These are phyloP conservation scores for Oncopeltus fasciatus DNA, from an alignment of 1,140 invertebrate species.

Conservation along the genomic window DNA sequence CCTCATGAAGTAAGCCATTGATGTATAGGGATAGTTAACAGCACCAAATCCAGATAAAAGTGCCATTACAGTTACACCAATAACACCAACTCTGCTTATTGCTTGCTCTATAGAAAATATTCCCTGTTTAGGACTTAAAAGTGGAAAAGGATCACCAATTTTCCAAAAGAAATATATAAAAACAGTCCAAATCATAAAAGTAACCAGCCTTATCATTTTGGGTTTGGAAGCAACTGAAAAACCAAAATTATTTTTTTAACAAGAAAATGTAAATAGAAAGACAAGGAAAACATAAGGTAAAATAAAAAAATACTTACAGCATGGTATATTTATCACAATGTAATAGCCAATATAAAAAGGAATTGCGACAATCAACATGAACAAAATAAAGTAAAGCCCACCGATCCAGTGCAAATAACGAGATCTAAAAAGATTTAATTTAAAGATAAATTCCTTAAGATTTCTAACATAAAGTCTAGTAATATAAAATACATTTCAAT, in stretches of 20 bases:
- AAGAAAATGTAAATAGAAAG: not conserved
- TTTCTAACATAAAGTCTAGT: too few relatives aligned
- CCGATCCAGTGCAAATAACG: conserved; percentile 93
- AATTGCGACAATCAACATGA: conserved; percentile 89
- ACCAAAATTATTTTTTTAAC: not conserved
- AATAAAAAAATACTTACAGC: conserved; percentile 47
- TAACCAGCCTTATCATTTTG: conserved; percentile 63
- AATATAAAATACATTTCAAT: too few relatives aligned
- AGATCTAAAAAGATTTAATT: conserved; percentile 72
- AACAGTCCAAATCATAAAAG: conserved; percentile 70
- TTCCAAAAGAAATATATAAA: conserved; percentile 98
- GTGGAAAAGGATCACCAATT: conserved; percentile 96
- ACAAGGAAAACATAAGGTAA: not conserved
- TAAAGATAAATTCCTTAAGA: too few relatives aligned
- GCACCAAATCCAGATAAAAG: conserved; percentile 98
- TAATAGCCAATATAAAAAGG: conserved; percentile 96
- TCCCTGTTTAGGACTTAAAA: conserved; percentile 85
- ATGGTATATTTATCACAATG: conserved; percentile 76
- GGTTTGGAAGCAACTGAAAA: not conserved
- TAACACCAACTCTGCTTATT: conserved; percentile 88
- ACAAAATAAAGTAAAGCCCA: conserved; percentile 76
- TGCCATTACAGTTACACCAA: conserved; percentile 99
- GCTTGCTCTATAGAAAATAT: conserved; percentile 90
- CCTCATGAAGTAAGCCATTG: conserved; percentile 97
- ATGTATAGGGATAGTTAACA: conserved; percentile 98